Conservation (phyloP, 2,797 vertebrate genomes). For the Karalla daura region DNA sequence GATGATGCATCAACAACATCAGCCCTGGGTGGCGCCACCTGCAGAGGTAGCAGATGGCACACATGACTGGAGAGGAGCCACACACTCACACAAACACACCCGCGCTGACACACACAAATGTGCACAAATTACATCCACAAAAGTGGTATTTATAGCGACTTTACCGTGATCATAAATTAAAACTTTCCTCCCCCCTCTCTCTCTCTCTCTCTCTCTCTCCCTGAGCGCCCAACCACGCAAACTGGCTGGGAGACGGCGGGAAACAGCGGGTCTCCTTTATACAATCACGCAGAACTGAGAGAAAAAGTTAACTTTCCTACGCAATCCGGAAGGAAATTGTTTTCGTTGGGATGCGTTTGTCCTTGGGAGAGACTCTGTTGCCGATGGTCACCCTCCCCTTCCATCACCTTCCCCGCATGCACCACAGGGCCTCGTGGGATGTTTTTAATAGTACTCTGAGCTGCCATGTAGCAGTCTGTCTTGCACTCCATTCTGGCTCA, state of each 20-base stretch:
- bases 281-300: no score
- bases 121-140: background rate
- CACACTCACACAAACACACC: constrained; percentile 34
- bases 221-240: constrained; percentile 4
- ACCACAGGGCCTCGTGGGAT: background rate
- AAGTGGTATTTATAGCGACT: background rate
- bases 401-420: background rate
- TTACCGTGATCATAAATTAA: constrained; percentile 6
- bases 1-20: constrained; percentile 86
- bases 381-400: background rate
- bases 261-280: background rate
- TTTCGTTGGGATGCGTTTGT: constrained; percentile 24
- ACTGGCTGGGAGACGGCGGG: background rate
- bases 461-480: background rate
- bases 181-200: no score
- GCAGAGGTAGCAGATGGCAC: constrained; percentile 86
- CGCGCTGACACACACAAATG: constrained; percentile 13
- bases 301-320: constrained; percentile 44
- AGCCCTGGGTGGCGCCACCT: constrained; percentile 82
- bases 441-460: constrained; percentile 1
- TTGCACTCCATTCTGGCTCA: constrained; percentile 3
- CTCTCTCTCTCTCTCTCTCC: no score
- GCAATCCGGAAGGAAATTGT: constrained; percentile 11
- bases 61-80: constrained; percentile 78
- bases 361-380: background rate